Evolutionary conservation across 2,113 vertebrate genomes (phyloP).

Genomic region (Brachyhypopomus occidentalis): DNA sequence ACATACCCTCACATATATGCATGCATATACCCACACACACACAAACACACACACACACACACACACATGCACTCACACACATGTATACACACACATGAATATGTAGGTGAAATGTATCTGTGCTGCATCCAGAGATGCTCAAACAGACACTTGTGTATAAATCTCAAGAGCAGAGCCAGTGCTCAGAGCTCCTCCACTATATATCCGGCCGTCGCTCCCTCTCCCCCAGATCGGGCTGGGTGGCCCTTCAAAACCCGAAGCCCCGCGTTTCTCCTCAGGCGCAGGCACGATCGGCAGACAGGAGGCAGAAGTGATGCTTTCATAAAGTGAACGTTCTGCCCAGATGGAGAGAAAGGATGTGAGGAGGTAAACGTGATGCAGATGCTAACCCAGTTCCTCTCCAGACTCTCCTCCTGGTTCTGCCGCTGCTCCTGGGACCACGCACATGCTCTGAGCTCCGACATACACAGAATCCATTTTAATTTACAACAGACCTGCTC

Average conservation of each 20-base stretch:
- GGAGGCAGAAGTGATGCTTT: constrained; percentile 47
- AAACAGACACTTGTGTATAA: not conserved
- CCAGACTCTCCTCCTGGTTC: not conserved
- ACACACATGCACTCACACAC: not conserved
- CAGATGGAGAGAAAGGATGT: constrained; percentile 45
- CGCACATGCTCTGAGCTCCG: not conserved
- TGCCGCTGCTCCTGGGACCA: constrained; percentile 1
- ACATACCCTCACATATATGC: not conserved
- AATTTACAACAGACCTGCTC: not conserved
- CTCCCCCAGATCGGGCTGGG: constrained; percentile 18
- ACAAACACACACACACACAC: not conserved
- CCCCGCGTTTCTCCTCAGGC: not conserved
- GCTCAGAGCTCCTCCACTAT: constrained; percentile 8
- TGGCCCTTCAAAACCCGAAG: constrained; percentile 25
- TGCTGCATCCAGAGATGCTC: not conserved
- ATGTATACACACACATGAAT: constrained; percentile 21
- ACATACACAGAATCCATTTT: constrained; percentile 15
- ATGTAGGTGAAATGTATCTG: not conserved
- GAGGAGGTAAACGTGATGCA: constrained; percentile 25
- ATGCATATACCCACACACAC: not conserved
- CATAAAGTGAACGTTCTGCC: constrained; percentile 48
- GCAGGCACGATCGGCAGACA: constrained; percentile 23
- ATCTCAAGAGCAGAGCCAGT: not conserved
- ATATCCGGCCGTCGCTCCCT: not conserved
- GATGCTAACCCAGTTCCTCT: constrained; percentile 16